Percentiles rank a stretch among this genome's conserved stretches.
These are phyloP conservation scores for Chloebia gouldiae DNA, from an alignment of 2,113 vertebrate genomes.

Conservation along the genomic window DNA sequence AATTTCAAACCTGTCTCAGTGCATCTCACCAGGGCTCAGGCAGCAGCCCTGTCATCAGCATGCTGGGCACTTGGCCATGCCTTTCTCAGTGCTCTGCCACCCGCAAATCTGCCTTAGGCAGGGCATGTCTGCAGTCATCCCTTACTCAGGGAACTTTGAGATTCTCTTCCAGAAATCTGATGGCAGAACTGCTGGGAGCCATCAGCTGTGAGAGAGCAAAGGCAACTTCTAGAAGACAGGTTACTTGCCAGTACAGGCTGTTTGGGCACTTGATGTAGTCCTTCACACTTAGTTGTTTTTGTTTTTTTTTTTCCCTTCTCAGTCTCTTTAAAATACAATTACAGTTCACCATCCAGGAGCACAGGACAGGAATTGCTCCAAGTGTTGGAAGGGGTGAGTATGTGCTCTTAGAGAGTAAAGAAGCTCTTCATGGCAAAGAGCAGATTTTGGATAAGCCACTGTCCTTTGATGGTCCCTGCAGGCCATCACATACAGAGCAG, in stretches of 20 bases:
- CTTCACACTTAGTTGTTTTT: not conserved
- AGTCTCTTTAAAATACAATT: not conserved
- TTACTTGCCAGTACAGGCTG: not conserved
- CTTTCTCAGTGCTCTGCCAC: not conserved
- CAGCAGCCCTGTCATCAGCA: fast-evolving
- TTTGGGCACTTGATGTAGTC: not conserved
- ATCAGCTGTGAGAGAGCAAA: not conserved
- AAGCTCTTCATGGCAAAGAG: not conserved
- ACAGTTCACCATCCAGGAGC: fast-evolving
- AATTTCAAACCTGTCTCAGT: not conserved
- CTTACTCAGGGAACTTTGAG: not conserved
- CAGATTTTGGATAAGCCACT: not conserved
- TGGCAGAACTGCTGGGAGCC: not conserved
- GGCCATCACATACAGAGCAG: not conserved
- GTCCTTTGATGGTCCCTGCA: not conserved
- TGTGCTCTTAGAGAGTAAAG: not conserved
- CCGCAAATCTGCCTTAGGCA: not conserved
- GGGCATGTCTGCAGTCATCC: not conserved
- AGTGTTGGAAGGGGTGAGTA: not conserved
- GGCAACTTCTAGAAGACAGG: not conserved
- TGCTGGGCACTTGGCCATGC: not conserved
- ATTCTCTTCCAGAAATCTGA: not conserved
- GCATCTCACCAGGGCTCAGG: not conserved
- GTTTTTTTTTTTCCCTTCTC: not conserved
- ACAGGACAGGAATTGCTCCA: not conserved